Evolutionary conservation across 1,140 invertebrate genomes (phyloP).

Genomic region (Aricia agestis): DNA sequence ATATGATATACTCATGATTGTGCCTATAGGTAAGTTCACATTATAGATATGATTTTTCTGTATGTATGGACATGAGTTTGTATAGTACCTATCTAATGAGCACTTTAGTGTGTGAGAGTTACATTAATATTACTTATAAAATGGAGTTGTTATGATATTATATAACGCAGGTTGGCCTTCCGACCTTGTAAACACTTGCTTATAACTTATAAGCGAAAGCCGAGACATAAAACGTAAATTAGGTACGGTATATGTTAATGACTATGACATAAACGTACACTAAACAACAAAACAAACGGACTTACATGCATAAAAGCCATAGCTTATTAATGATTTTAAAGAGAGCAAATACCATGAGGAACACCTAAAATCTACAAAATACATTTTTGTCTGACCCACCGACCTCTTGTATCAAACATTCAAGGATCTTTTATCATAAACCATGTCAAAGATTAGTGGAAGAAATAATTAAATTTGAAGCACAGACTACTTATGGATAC

Average conservation of each 20-base stretch:
- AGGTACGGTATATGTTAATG: slow-evolving; percentile 20
- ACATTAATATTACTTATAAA: neutral
- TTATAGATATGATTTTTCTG: too few relatives aligned
- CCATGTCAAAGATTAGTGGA: slow-evolving; percentile 9
- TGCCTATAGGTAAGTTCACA: too few relatives aligned
- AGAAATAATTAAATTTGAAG: neutral
- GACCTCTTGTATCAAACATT: slow-evolving; percentile 51
- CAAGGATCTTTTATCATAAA: slow-evolving; percentile 4
- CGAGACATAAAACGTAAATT: slow-evolving; percentile 21
- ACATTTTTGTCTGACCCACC: slow-evolving; percentile 59
- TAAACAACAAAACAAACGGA: slow-evolving; percentile 38
- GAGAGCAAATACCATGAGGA: slow-evolving; percentile 68
- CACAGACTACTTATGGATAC: too few relatives aligned
- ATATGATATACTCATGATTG: too few relatives aligned
- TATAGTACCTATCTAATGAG: too few relatives aligned
- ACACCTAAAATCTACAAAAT: slow-evolving; percentile 54
- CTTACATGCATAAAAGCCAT: slow-evolving; percentile 63
- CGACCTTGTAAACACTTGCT: slow-evolving; percentile 29
- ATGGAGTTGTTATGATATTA: slow-evolving; percentile 31
- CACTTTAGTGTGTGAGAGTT: too few relatives aligned
- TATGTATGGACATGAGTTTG: too few relatives aligned
- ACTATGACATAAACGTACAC: slow-evolving; percentile 28
- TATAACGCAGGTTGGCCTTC: slow-evolving; percentile 40
- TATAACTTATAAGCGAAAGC: slow-evolving; percentile 35
- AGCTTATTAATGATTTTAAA: slow-evolving; percentile 40